A percentile compares a stretch with the other conserved stretches of the same genome.
Evolutionary conservation across 2,797 vertebrate species (phyloP).

Genomic region (Anabas testudineus): DNA sequence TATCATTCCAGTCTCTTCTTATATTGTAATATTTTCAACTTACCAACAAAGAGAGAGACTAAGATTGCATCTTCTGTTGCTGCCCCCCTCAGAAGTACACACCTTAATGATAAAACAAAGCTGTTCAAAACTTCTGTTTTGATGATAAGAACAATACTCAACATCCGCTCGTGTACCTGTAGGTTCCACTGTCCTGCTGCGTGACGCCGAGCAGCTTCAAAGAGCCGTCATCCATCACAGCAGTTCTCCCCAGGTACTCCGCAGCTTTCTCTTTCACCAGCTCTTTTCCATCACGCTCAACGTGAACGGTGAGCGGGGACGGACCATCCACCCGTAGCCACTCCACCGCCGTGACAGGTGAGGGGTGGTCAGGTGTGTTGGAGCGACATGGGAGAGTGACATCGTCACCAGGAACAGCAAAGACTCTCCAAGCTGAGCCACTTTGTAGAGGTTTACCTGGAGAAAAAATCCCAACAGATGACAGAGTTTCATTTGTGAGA

Average conservation of each 20-base stretch:
- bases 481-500: too few species aligned
- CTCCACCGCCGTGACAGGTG: background rate
- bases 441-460: background rate
- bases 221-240: fast-evolving
- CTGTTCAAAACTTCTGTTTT: too few species aligned
- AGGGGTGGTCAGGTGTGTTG: fast-evolving
- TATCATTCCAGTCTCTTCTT: too few species aligned
- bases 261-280: background rate
- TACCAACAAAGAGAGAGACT: slow-evolving; percentile 9
- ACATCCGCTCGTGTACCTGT: background rate
- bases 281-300: fast-evolving
- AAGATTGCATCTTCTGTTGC: background rate
- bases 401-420: background rate
- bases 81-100: background rate
- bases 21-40: background rate
- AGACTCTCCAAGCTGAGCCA: background rate
- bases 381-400: background rate
- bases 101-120: background rate
- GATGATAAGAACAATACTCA: background rate
- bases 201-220: background rate
- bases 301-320: fast-evolving
- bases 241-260: background rate
- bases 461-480: too few species aligned
- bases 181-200: background rate
- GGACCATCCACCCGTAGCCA: background rate